Percentiles rank a stretch among this genome's conserved stretches.
These are phyloP conservation scores for Cyrtorhinus lividipennis DNA, from an alignment of 1,140 invertebrate species.

Conservation along the genomic window DNA sequence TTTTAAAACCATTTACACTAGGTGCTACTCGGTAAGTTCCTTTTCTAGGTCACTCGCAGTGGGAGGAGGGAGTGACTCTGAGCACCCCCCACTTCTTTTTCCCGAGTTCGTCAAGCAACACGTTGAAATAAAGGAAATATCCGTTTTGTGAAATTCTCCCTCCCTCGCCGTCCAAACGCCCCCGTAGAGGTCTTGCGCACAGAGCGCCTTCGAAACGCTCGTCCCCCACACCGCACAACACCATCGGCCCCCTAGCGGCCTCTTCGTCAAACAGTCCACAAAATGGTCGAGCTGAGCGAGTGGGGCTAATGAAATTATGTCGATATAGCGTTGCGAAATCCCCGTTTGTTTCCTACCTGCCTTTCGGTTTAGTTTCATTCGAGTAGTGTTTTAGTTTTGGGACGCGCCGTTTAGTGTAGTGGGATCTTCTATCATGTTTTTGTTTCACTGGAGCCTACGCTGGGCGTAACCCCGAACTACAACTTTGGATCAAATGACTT, in stretches of 20 bases:
- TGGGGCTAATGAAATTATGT: constrained; percentile 9
- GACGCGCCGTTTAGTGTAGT: too few relatives aligned
- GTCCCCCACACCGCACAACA: background rate
- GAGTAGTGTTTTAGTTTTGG: background rate
- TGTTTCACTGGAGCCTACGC: too few relatives aligned
- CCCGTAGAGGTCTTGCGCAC: background rate
- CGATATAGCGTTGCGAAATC: background rate
- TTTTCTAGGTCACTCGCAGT: too few relatives aligned
- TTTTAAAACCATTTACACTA: too few relatives aligned
- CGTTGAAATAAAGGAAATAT: too few relatives aligned
- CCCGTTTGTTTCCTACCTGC: background rate
- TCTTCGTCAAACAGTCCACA: background rate
- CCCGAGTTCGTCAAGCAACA: too few relatives aligned
- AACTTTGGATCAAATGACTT: background rate
- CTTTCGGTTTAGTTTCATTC: background rate
- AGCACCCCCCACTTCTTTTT: too few relatives aligned
- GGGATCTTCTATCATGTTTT: too few relatives aligned
- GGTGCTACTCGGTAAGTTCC: too few relatives aligned
- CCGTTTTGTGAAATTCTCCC: too few relatives aligned
- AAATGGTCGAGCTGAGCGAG: background rate
- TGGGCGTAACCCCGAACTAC: constrained; percentile 8
- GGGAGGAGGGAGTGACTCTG: too few relatives aligned
- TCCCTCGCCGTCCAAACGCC: background rate
- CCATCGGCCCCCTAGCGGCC: background rate
- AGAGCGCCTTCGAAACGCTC: background rate